Evolutionary conservation across 2,888 invertebrate genomes (phyloP), one percentile per base, ranked within the genome.

Genomic region (Cephus nigrinus): DNA sequence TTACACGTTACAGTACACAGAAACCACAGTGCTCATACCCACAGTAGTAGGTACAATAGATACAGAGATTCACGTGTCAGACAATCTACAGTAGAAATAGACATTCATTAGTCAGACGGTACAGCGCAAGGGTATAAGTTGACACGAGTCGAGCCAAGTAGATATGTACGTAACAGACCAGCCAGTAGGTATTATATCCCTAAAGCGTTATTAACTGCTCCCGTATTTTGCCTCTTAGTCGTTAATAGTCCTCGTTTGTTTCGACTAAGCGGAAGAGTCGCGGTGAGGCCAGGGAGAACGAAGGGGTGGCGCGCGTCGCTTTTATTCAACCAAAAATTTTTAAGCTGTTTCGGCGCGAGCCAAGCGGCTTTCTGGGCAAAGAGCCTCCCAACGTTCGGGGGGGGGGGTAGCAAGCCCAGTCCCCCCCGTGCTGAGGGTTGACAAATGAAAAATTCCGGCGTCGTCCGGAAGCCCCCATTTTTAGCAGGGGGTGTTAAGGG

Each of bases 131-230:
- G 15, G 40, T 40, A 40, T 15, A 40, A 40, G 5, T 40, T 15
- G 40, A 40, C 40, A 40, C 0, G 15, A 40, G 15, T 15, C 15
- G 15, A 15, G 5, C 4, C 15, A 40, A 40, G 40, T 40, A 40
- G 40, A 40, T 40, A 40, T 15, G 40, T 40, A 40, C 40, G 40
- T 40, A 40, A 40, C 40, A 40, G 40, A 40, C 40, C 40, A 40
- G 40, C 40, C 40, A 40, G 40, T 5, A 0, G 40, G 91, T 90
- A 91, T 91, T 91, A 91, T 91, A 91, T 88, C 90, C 90, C 86
- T 90, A 91, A 91, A 91, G 91, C 91, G 91, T 91, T 91, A 91
- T 91, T 90, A 91, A 91, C 91, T 91, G 91, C 90, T 86, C 89
- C 88, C 91, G 90, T 91, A 91, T 91, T 91, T 91, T 86, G 89